Base-by-base conservation (phyloP, 2,888 invertebrate species). In the Drosophila phalerata region DNA sequence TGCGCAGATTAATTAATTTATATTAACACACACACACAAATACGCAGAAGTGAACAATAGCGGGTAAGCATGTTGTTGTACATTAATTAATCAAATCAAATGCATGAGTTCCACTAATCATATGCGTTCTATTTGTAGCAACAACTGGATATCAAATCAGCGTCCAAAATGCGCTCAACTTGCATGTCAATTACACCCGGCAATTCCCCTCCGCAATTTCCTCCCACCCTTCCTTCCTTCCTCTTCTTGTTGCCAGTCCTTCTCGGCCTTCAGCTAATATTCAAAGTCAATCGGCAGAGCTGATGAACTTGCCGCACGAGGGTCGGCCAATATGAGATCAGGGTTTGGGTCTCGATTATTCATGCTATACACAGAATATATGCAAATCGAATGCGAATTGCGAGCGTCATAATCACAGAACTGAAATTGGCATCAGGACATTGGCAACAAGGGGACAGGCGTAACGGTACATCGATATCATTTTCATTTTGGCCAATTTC, bases 351-450 rank as follows among this genome's bases (percentile, higher is more conserved):
- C 67, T 48, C 87, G 76, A 85, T 85, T 85, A 85, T 85, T 87
- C 88, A 85, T 88, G 84, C 84, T 73, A 32, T 47, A 70, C 62
- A 55, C 77, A 61, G 80, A 88, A 80, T 80, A 51, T 83, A 83
- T 88, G 84, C 89, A 85, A 88, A 85, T 85, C 89, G 84, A 88
- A 89, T 87, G 87, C 81, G 77, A 77, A 77, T 73, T 73, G 61
- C 52, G 25, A 43, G 73, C 80, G 64, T 85, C 81, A 81, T 83
- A 85, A 80, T 84, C 86, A 66, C 69, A 66, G 52, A 63, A 66
- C 43, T 43, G 60, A 66, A 72, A 55, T 66, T 52, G 73, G 55
- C 51, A 60, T 47, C 32, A 22, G 45, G 11, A 25, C 28, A 40
- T 19, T 5, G 53, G 25, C 15, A 25, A 28, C 28, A 28, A 48